Evolutionary conservation across 2,113 vertebrate genomes (phyloP).

Genomic region (Gavialis gangeticus): DNA sequence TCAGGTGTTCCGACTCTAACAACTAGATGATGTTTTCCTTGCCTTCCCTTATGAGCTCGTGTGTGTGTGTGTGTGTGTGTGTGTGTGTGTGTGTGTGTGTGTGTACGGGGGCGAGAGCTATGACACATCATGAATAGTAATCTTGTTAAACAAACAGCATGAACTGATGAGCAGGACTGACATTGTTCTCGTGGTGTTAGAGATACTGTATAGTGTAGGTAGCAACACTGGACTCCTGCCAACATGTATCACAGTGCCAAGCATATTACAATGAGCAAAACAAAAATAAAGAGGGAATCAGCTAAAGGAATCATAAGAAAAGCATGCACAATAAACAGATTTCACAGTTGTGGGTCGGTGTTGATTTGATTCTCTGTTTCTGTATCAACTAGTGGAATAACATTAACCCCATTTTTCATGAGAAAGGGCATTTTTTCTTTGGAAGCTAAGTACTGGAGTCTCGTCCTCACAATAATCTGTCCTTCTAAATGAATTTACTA

Average conservation of each 20-base stretch:
- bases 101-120: neutral
- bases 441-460: neutral
- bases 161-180: constrained; percentile 16
- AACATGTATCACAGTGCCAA: neutral
- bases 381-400: neutral
- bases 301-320: neutral
- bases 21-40: neutral
- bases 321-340: neutral
- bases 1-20: neutral
- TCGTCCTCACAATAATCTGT: constrained; percentile 50
- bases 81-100: fast-evolving
- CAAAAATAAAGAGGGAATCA: neutral
- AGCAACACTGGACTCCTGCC: constrained; percentile 1
- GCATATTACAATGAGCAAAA: neutral
- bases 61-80: neutral
- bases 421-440: neutral
- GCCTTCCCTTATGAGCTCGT: neutral
- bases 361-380: neutral
- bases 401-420: neutral
- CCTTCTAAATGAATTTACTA: constrained; percentile 67
- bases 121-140: constrained; percentile 8
- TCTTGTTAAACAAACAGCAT: neutral
- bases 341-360: neutral
- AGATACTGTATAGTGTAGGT: constrained; percentile 24
- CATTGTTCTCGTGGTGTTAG: constrained; percentile 2